Evolutionary conservation across 2,113 vertebrate species (phyloP), one percentile per base, ranked within the genome.

Genomic region (Erythrocercus mccallii): DNA sequence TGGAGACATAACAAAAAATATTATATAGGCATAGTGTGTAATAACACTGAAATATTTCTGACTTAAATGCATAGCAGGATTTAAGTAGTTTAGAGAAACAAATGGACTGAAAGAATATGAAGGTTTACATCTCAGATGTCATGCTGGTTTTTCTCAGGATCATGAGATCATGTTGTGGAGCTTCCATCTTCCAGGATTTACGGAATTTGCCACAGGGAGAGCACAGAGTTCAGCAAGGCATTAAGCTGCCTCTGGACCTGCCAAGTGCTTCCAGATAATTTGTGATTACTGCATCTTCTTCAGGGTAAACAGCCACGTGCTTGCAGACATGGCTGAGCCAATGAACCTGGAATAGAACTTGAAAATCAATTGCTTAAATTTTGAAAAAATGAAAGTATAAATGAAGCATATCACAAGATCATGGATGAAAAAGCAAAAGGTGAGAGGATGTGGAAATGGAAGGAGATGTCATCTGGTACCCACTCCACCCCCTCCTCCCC

Each of bases 231-330:
- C 27, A 30, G 4, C 2, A 19, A 30, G 24, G 35, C 4, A 2
- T 58, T 83, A 80, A 64, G 28, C 35, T 82, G 38, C 33, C 24
- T 61, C 38, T 45, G 54, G 31, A 54, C 11, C 11, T 22, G 15
- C 5, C 60, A 51, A 4, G 18, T 31, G n/a, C 23, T 70, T 61
- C 30, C 66, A 51, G 50, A 20, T 11, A 27, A 28, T 0, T 1
- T 20, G 65, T 13, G 27, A 47, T 15, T 45, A 9, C 14, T 22
- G 13, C 0, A 0, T n/a, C 54, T 16, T 64, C 15, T 33, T 42
- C 38, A 15, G 38, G 11, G 31, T 30, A 47, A 72, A 30, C 30
- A 33, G 24, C 21, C 33, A 5, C 3, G 13, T 25, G 4, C 27
- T 72, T 47, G 42, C 48, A 56, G 58, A 56, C 1, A 1, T 56